These are phyloP conservation scores for Peromyscus maniculatus DNA, from an alignment of 2,113 vertebrate genomes.

Conservation along the genomic window DNA sequence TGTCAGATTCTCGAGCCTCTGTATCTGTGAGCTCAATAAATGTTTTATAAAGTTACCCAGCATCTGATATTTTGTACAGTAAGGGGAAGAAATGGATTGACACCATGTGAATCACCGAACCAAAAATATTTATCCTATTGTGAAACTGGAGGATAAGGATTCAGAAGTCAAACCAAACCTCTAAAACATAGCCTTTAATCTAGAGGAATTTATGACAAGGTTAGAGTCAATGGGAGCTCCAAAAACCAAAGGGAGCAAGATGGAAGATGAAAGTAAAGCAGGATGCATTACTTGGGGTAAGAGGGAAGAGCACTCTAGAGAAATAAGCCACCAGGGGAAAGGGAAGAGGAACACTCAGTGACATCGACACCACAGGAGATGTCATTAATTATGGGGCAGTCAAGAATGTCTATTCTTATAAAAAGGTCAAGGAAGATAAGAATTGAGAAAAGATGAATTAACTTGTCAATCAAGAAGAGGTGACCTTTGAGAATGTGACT, in stretches of 20 bases:
- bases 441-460: slow-evolving; percentile 56
- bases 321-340: neutral
- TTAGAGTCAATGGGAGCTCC: neutral
- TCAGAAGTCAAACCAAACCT: neutral
- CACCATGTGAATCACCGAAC: neutral
- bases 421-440: slow-evolving; percentile 42
- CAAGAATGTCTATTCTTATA: neutral
- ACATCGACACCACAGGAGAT: neutral
- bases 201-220: neutral
- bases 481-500: slow-evolving; percentile 34
- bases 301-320: neutral
- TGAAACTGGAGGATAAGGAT: neutral
- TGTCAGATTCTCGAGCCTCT: neutral
- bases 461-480: slow-evolving; percentile 36
- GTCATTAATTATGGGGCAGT: neutral
- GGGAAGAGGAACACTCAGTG: neutral
- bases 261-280: neutral
- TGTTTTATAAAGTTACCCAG: neutral
- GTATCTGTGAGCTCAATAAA: neutral
- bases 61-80: neutral
- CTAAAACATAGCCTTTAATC: neutral
- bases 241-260: neutral
- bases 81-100: neutral
- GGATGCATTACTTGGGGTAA: rapidly evolving
- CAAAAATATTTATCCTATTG: neutral